Percentiles rank a stretch among this genome's conserved stretches.
Conservation (phyloP, 2,113 vertebrate species). For the Amblyornis subalaris region DNA sequence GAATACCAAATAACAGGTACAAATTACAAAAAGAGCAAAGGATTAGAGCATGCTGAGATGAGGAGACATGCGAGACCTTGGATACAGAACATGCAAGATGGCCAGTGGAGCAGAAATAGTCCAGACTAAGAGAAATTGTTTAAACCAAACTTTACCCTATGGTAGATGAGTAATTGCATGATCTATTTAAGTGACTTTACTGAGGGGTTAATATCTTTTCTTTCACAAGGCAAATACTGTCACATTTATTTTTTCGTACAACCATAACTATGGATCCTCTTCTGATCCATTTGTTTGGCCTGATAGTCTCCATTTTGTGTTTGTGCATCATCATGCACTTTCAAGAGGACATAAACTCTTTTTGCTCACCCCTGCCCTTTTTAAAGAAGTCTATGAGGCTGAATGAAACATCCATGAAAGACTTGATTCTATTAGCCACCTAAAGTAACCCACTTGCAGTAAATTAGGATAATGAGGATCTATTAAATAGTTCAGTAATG, state of each 20-base stretch:
- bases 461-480: neutral
- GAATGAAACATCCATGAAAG: neutral
- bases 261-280: neutral
- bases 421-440: neutral
- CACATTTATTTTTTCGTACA: neutral
- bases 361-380: neutral
- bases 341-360: neutral
- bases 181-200: neutral
- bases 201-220: neutral
- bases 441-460: neutral
- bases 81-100: neutral
- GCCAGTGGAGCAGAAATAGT: neutral
- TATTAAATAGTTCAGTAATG: neutral
- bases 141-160: neutral
- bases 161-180: neutral
- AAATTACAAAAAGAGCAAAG: neutral
- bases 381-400: neutral
- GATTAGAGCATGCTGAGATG: accelerated
- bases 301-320: neutral
- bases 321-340: neutral
- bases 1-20: accelerated
- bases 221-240: neutral
- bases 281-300: accelerated
- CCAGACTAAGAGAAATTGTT: neutral
- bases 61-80: neutral